phyloP scores from a whole-genome alignment of 2,113 vertebrate genomes.

The Microcebus tavaratra region DNA sequence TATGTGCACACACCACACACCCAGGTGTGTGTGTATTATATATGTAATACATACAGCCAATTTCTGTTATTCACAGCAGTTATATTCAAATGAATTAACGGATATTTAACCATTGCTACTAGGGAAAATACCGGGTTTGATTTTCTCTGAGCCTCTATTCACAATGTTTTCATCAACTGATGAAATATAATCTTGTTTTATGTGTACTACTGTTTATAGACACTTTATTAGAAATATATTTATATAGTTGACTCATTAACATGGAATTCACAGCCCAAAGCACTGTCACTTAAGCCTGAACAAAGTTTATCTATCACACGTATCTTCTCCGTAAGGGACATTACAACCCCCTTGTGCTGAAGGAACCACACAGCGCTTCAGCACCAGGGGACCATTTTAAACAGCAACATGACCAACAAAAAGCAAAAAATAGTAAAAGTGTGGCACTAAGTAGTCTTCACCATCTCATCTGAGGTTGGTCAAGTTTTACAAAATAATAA shows the following conservation, averaged over 20 bases:
- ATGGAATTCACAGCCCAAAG: background rate
- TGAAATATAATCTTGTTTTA: background rate
- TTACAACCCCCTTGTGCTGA: background rate
- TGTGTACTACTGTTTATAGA: background rate
- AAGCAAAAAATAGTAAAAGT: background rate
- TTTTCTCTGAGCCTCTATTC: background rate
- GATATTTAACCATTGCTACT: background rate
- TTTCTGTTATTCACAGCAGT: background rate
- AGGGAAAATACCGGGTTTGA: background rate
- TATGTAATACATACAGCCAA: background rate
- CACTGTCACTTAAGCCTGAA: background rate
- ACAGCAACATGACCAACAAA: background rate
- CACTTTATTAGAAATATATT: background rate
- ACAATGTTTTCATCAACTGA: background rate
- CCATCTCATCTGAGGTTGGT: background rate
- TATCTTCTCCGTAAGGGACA: background rate
- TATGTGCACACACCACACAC: background rate
- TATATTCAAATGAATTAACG: background rate
- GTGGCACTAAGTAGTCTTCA: background rate
- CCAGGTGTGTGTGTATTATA: background rate
- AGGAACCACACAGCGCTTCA: background rate
- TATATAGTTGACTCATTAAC: background rate
- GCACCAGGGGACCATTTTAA: background rate
- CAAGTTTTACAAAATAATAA: background rate
- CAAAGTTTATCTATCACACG: background rate